Evolutionary conservation across 2,797 vertebrate genomes (phyloP), one percentile per base, ranked within the genome.

Genomic region (Carduelis carduelis): DNA sequence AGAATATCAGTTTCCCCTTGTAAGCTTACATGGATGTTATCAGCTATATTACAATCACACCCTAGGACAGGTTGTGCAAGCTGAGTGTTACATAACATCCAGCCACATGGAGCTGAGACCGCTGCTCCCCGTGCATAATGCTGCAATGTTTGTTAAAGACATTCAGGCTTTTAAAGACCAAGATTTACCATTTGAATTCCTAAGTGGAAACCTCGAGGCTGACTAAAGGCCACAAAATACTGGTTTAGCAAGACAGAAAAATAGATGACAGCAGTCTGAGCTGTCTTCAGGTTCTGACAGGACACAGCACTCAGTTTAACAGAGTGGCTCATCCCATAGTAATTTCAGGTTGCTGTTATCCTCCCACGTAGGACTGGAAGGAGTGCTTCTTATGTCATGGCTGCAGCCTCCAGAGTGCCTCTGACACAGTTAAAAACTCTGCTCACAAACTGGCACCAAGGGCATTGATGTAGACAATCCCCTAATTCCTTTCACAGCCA

Each of bases 221-320:
- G 79, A 93, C 50, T 61, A 41, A 69, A 89, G 64, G 61, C 47
- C 81, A 87, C 61, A 65, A 55, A 82, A 57, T 35, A 89, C n/a
- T 35, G 50, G 69, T 86, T 91, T 56, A 90, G 52, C 65, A 59
- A 83, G 79, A 88, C 39, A 89, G 50, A 89, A 80, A 85, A 90
- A 70, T 0, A 79, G 46, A 60, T 71, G 43, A 78, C 43, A 84
- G 86, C 49, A 91, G 61, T 61, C 75, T 93, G 64, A 85, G 79
- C 39, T 85, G 64, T 70, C 56, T 92, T 88, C 66, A 61, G 66
- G 59, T 91, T 95, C 68, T 83, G 77, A 75, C 77, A 92, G 78
- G 55, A 87, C 81, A 76, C 41, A 71, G 72, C 0, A 0, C 63
- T 83, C 6, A 2, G 69, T 79, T 92, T 43, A 66, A 77, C 34